phyloP scores from a whole-genome alignment of 2,113 vertebrate genomes.

The Prietella phreatophila region DNA sequence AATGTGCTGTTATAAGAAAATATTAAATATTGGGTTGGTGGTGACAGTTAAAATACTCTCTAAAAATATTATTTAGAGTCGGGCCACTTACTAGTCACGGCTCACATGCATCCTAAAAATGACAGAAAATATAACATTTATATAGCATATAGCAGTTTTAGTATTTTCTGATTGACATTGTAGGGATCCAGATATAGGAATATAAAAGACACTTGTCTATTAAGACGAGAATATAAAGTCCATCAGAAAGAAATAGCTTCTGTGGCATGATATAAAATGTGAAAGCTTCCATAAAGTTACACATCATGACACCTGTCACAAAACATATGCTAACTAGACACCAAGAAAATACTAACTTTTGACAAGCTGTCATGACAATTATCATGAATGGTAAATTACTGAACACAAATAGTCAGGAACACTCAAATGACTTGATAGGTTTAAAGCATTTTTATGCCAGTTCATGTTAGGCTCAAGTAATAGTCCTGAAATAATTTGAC shows the following conservation, averaged over 20 bases:
- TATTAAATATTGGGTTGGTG: not conserved
- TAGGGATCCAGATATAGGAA: not conserved
- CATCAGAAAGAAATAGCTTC: not conserved
- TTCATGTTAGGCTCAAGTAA: not conserved
- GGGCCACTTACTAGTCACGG: not conserved
- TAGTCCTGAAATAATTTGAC: not conserved
- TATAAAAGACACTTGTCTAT: not conserved
- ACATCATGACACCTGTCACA: not conserved
- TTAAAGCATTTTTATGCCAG: not conserved
- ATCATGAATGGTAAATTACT: not conserved
- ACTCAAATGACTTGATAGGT: not conserved
- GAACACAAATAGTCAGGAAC: not conserved
- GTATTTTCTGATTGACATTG: not conserved
- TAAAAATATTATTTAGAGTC: not conserved
- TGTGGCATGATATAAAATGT: not conserved
- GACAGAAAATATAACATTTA: not conserved
- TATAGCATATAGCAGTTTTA: too few relatives aligned
- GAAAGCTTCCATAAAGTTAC: not conserved
- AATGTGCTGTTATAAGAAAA: not conserved
- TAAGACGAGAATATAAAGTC: too few relatives aligned
- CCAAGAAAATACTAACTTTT: not conserved
- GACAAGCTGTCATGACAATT: not conserved
- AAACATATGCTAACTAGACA: constrained; percentile 6
- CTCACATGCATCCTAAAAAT: not conserved
- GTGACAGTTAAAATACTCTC: not conserved